phyloP scores from a whole-genome alignment of 2,888 invertebrate genomes.

The Bruchidius siliquastri region DNA sequence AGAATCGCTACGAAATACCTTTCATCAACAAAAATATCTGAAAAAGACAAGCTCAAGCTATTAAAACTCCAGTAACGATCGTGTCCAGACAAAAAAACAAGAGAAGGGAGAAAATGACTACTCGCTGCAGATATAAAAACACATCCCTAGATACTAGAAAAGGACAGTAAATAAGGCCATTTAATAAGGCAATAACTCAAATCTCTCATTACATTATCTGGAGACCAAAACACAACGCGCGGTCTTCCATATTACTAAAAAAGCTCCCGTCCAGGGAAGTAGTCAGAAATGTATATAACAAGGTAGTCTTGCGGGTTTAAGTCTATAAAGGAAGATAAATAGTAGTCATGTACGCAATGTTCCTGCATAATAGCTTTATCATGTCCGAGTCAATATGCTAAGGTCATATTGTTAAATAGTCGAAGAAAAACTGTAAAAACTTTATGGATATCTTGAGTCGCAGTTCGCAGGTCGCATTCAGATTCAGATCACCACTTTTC shows the following conservation, averaged over 20 bases:
- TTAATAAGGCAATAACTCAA: conserved; percentile 43
- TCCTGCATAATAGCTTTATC: too few relatives aligned
- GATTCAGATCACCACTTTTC: too few relatives aligned
- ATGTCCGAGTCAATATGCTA: too few relatives aligned
- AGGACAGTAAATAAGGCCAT: conserved; percentile 30
- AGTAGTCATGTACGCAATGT: too few relatives aligned
- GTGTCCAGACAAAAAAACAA: background rate
- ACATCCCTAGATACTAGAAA: background rate
- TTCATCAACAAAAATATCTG: background rate
- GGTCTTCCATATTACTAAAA: conserved; percentile 38
- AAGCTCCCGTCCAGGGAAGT: conserved; percentile 14
- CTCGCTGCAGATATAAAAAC: background rate
- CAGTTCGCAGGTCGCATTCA: too few relatives aligned
- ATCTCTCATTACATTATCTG: conserved; percentile 43
- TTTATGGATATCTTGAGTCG: too few relatives aligned
- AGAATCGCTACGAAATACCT: background rate
- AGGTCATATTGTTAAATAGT: too few relatives aligned
- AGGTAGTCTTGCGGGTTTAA: too few relatives aligned
- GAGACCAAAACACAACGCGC: conserved; percentile 35
- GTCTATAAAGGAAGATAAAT: too few relatives aligned
- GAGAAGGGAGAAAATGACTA: background rate
- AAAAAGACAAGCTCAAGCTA: background rate
- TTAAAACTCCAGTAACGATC: background rate
- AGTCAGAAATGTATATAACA: background rate
- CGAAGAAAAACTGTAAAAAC: too few relatives aligned